Percentiles rank a stretch among this genome's conserved stretches.
phyloP scores from a whole-genome alignment of 2,113 vertebrate species.

The Anoura caudifer region DNA sequence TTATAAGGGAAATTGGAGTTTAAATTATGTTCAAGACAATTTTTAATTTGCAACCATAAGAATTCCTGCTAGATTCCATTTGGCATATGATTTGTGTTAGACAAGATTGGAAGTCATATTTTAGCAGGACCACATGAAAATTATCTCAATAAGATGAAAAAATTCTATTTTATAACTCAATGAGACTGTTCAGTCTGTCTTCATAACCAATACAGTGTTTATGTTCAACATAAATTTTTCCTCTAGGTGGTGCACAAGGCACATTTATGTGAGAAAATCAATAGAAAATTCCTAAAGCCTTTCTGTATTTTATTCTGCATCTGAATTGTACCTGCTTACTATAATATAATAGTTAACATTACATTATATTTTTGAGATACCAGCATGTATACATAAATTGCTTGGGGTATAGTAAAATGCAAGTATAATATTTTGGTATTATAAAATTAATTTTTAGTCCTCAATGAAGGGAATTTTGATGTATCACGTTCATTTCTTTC shows the following conservation, averaged over 20 bases:
- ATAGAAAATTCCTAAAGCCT: background rate
- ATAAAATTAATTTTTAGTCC: conserved; percentile 9
- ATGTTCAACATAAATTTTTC: conserved; percentile 26
- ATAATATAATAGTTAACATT: background rate
- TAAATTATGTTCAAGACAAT: conserved; percentile 6
- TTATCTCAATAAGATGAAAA: background rate
- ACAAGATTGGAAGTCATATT: background rate
- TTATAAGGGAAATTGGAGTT: background rate
- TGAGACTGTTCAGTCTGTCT: background rate
- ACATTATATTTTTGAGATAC: background rate
- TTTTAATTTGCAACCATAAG: background rate
- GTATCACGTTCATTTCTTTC: background rate
- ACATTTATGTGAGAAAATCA: conserved; percentile 22
- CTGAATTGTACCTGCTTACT: background rate
- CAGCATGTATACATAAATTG: background rate
- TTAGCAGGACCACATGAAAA: background rate
- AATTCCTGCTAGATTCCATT: background rate
- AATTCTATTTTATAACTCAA: background rate
- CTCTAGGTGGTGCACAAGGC: conserved; percentile 58
- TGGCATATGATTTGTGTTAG: background rate
- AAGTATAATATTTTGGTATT: background rate
- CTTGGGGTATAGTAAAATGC: background rate
- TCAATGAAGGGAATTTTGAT: background rate
- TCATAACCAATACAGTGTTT: background rate
- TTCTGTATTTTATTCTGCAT: conserved; percentile 14